Evolutionary conservation across 2,888 invertebrate genomes (phyloP), one percentile per base, ranked within the genome.

Genomic region (Sympetrum striolatum): DNA sequence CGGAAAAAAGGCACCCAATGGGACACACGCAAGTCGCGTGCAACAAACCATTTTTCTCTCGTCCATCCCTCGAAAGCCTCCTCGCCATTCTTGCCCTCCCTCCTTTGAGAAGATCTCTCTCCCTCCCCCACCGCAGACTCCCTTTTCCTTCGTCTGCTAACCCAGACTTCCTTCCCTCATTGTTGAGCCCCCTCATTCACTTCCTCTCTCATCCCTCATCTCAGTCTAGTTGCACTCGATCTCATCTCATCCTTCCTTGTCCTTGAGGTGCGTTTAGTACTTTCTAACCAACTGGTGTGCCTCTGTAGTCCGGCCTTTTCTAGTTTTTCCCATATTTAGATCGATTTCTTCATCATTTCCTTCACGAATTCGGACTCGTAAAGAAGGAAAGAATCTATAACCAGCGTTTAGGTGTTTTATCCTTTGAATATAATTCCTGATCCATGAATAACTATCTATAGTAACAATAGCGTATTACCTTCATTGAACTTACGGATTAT

Each of bases 61-160:
- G 91, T 64, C 90, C 91, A 80, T 90, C 90, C 91, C 93, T 92
- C 92, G 92, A 18, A 92, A 91, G 92, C 82, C 82, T 90, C 79
- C 58, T 73, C 73, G 73, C 73, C 25, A 73, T 73, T 73, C 73
- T 31, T 64, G 8, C 25, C 44, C 31, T 53, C 58, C n/a, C 22
- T 22, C 64, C 90, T 82, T 39, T 39, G 39, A 39, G 39, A 39
- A 39, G 39, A 39, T 90, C 25, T 35, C 25, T 35, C 73, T 35
- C n/a, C 81, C 60, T 90, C 4, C 81, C 25, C 53, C 91, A 44
- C 10, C 0, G 44, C 44, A 44, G 10, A 35, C 73, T 35, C 44
- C 81, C 60, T 81, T 4, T 80, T 25, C 58, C 91, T 91, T 91
- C 91, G 81, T 91, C 35, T 31, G 31, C 81, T 90, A 91, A 91